A percentile compares a stretch with the other conserved stretches of the same genome.
phyloP scores from a whole-genome alignment of 2,888 invertebrate genomes.

The Galeopsomyia nigrocyanea region DNA sequence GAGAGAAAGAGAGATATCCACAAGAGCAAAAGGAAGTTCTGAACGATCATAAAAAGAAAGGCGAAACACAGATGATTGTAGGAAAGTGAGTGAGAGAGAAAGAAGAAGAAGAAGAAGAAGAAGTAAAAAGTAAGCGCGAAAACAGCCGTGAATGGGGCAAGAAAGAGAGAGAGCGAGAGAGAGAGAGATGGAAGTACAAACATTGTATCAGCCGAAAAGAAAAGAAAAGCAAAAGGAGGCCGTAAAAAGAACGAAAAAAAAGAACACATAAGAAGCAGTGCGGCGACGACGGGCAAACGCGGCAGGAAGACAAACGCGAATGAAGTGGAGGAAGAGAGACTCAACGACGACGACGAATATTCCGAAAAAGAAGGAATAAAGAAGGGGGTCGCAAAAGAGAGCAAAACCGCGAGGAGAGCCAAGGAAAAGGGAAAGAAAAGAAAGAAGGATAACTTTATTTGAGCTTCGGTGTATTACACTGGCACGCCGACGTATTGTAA shows the following conservation, averaged over 20 bases:
- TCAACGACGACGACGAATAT: constrained; percentile 44
- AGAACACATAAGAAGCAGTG: background rate
- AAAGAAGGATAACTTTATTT: constrained; percentile 45
- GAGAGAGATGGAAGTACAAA: constrained; percentile 28
- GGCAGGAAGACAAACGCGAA: constrained; percentile 33
- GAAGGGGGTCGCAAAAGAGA: constrained; percentile 23
- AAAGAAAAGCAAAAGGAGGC: constrained; percentile 11
- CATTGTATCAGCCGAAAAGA: constrained; percentile 37
- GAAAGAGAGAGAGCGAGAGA: background rate
- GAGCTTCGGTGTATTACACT: constrained; percentile 38
- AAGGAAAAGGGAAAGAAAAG: constrained; percentile 16
- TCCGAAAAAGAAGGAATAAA: constrained; percentile 33
- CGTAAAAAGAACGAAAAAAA: background rate
- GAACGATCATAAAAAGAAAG: constrained; percentile 26
- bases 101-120: constrained; percentile 3
- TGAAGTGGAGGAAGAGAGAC: constrained; percentile 33
- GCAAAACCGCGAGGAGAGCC: constrained; percentile 4
- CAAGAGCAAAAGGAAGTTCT: constrained; percentile 10
- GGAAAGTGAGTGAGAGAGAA: constrained; percentile 35
- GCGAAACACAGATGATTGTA: constrained; percentile 42
- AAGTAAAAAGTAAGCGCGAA: background rate
- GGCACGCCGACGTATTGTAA: constrained; percentile 33
- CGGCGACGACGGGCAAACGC: background rate
- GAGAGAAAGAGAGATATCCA: constrained; percentile 15
- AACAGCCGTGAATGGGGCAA: constrained; percentile 16